These are phyloP conservation scores for Lepus europaeus DNA, from an alignment of 2,113 vertebrate species.

Conservation along the genomic window DNA sequence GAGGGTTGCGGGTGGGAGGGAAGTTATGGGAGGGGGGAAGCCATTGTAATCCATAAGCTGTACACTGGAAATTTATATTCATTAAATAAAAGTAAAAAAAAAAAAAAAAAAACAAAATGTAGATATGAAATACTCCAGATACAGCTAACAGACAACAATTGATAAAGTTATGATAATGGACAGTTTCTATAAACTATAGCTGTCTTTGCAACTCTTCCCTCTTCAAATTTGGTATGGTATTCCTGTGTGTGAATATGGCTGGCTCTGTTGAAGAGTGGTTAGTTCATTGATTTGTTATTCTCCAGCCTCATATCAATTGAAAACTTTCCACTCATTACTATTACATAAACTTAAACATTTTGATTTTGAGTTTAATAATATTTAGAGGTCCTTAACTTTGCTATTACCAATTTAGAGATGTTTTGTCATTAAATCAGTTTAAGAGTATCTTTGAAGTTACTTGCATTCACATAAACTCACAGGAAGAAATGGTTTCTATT, in stretches of 20 bases:
- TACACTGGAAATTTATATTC: too few species aligned
- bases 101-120: too few species aligned
- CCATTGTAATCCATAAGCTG: too few species aligned
- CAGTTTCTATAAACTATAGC: background rate
- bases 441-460: constrained; percentile 27
- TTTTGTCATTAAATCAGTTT: constrained; percentile 8
- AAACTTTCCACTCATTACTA: background rate
- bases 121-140: background rate
- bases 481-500: background rate
- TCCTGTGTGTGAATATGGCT: background rate
- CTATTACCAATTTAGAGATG: background rate
- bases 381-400: background rate
- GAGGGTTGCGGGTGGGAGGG: too few species aligned
- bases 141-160: background rate
- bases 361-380: background rate
- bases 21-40: too few species aligned
- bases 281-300: background rate
- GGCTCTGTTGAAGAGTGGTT: background rate
- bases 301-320: background rate
- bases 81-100: too few species aligned
- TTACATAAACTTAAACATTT: background rate
- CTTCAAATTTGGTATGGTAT: background rate
- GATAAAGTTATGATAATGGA: background rate
- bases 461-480: background rate
- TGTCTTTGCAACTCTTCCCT: background rate